A percentile compares a stretch with the other conserved stretches of the same genome.
phyloP scores from a whole-genome alignment of 2,797 vertebrate genomes.

The Pogonophryne albipinna region DNA sequence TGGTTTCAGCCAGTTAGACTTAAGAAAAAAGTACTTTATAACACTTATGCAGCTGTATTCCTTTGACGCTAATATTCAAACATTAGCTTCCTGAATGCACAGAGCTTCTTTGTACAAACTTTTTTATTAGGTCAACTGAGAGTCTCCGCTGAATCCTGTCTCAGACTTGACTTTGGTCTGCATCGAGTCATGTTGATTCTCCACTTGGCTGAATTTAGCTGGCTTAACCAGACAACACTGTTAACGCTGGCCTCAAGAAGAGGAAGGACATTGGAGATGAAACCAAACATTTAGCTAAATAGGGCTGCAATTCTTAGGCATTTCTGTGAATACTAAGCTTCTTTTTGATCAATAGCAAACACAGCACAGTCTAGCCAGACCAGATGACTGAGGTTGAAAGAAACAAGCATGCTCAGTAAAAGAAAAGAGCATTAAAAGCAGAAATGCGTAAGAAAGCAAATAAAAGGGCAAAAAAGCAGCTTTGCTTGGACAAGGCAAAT shows the following conservation, averaged over 20 bases:
- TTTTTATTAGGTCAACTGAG: conserved; percentile 43
- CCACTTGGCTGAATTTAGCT: conserved; percentile 74
- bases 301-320: conserved; percentile 14
- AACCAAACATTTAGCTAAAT: conserved; percentile 80
- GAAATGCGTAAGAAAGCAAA: conserved; percentile 32
- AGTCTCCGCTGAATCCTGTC: conserved; percentile 80
- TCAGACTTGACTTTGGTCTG: conserved; percentile 87
- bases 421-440: background rate
- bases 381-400: conserved; percentile 76
- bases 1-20: conserved; percentile 68
- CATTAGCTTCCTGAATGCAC: conserved; percentile 85
- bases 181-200: conserved; percentile 31
- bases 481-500: conserved; percentile 51
- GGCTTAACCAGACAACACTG: conserved; percentile 68
- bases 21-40: conserved; percentile 31
- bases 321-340: conserved; percentile 31
- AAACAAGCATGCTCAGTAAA: conserved; percentile 30
- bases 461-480: conserved; percentile 2
- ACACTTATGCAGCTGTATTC: conserved; percentile 81
- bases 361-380: conserved; percentile 67
- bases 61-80: conserved; percentile 88
- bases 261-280: conserved; percentile 65
- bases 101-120: conserved; percentile 87
- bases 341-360: conserved; percentile 22
- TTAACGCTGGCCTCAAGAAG: conserved; percentile 79